A percentile compares a stretch with the other conserved stretches of the same genome.
phyloP scores from a whole-genome alignment of 2,888 invertebrate species.

The Plusia festucae region DNA sequence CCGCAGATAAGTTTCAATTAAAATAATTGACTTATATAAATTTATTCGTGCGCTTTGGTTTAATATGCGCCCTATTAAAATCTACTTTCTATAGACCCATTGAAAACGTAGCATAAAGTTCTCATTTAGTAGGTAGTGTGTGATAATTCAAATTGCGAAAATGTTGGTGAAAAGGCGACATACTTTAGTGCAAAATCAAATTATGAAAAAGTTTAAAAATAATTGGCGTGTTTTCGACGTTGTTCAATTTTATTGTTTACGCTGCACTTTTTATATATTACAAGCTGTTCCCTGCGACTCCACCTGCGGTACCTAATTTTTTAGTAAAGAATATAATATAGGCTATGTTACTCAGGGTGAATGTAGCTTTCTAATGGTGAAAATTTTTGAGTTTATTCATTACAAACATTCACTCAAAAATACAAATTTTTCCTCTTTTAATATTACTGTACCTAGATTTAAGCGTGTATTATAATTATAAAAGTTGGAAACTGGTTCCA shows the following conservation, averaged over 20 bases:
- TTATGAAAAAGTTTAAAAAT: not conserved
- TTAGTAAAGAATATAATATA: no score
- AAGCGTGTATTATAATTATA: not conserved
- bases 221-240: not conserved
- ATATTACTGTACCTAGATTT: no score
- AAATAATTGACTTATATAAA: not conserved
- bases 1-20: not conserved
- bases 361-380: no score
- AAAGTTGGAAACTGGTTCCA: not conserved
- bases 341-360: no score
- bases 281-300: no score
- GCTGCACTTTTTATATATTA: not conserved
- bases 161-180: not conserved
- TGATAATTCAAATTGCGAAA: conserved; percentile 17
- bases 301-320: no score
- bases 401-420: no score
- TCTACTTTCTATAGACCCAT: conserved; percentile 8
- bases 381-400: no score
- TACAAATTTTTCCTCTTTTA: no score
- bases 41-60: conserved; percentile 1
- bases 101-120: conserved; percentile 15
- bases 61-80: not conserved
- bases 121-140: conserved; percentile 37
- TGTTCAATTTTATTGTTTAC: not conserved
- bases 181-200: not conserved